Evolutionary conservation across 2,113 vertebrate genomes (phyloP), one percentile per base, ranked within the genome.

Genomic region (Otus sunia): DNA sequence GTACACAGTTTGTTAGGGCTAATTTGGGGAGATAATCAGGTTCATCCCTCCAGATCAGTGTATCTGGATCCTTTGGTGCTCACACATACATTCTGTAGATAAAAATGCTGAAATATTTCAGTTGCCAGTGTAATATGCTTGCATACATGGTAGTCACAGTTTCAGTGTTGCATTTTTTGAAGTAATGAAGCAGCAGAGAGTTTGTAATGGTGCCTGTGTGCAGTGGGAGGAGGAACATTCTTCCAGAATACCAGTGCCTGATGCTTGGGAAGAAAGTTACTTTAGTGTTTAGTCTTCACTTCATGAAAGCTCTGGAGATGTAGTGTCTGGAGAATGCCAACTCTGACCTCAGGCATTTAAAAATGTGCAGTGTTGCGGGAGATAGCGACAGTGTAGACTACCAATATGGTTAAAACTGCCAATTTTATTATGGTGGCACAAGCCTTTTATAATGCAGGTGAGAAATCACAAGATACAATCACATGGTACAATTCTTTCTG

Each of bases 331-430:
- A 83, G 18, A 29, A 50, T 18, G n/a, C 17, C 37, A 37, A 1
- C 39, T 73, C 15, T 71, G 41, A 67, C 21, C 9, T 80, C 41
- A 45, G 27, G 13, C 4, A 13, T 76, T 83, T 37, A 7, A 50
- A 79, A 59, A 67, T 21, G 9, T 17, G 3, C 27, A 12, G 22
- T 0, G 0, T 30, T n/a, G n/a, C n/a, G n/a, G n/a, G n/a, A n/a
- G n/a, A n/a, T n/a, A n/a, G n/a, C n/a, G n/a, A n/a, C n/a, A n/a
- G n/a, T n/a, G n/a, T n/a, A n/a, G n/a, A n/a, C n/a, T n/a, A n/a
- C n/a, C n/a, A n/a, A n/a, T n/a, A n/a, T n/a, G n/a, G n/a, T n/a
- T n/a, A n/a, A n/a, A n/a, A n/a, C n/a, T n/a, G n/a, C n/a, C n/a
- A n/a, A n/a, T n/a, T n/a, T n/a, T n/a, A n/a, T n/a, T n/a, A n/a